A percentile compares a stretch with the other conserved stretches of the same genome.
These are phyloP conservation scores for Trichonephila clavipes DNA, from an alignment of 1,140 invertebrate genomes.

Conservation along the genomic window DNA sequence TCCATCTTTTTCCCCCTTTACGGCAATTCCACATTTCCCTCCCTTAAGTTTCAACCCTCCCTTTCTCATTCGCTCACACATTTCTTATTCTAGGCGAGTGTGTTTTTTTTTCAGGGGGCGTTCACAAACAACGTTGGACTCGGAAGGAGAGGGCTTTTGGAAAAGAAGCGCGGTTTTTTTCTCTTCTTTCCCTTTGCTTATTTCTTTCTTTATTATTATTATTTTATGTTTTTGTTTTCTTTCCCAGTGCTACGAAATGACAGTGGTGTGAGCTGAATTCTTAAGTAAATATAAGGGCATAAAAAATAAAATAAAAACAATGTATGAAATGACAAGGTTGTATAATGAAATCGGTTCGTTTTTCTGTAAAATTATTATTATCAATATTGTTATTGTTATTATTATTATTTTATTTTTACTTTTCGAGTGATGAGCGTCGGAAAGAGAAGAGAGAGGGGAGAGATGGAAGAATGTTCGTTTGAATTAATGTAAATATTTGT, in stretches of 20 bases:
- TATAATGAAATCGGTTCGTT: conserved; percentile 37
- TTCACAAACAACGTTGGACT: conserved; percentile 53
- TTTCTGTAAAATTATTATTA: conserved; percentile 36
- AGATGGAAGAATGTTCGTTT: background rate
- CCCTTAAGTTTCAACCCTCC: background rate
- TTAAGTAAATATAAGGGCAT: conserved; percentile 9
- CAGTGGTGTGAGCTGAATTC: conserved; percentile 35
- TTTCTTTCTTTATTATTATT: background rate
- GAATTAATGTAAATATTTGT: conserved; percentile 32
- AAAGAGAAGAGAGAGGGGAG: no score
- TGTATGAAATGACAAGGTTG: conserved; percentile 25
- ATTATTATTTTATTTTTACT: background rate
- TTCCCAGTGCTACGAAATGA: conserved; percentile 22
- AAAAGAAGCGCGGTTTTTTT: background rate
- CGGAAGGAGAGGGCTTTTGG: conserved; percentile 9
- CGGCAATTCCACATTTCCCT: conserved; percentile 36
- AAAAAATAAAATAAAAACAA: background rate
- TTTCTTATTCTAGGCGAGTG: conserved; percentile 56
- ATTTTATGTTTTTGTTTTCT: conserved; percentile 29
- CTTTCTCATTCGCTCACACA: conserved; percentile 13
- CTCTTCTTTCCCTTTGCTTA: background rate
- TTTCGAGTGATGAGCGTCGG: background rate
- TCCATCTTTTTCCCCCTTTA: conserved; percentile 55
- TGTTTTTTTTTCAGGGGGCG: conserved; percentile 41
- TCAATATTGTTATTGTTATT: conserved; percentile 20